Evolutionary conservation across 2,888 invertebrate genomes (phyloP), one percentile per base, ranked within the genome.

Genomic region (Apoda limacodes): DNA sequence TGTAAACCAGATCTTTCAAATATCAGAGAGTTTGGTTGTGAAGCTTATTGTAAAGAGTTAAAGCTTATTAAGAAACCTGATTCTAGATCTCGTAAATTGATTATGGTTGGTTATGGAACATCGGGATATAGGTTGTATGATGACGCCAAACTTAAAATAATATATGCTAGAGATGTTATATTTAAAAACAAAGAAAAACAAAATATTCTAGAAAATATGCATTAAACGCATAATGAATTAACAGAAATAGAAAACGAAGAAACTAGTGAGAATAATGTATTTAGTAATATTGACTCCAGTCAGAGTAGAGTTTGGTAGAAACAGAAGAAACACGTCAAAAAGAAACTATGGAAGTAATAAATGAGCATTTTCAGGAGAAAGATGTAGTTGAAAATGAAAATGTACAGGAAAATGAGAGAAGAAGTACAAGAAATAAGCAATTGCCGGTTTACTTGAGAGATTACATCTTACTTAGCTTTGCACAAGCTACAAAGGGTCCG

Each of bases 401-500:
- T 17, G 7, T 17, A 17, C 5, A 17, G 7, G 17, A 17, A 17
- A 17, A 7, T 17, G 17, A 7, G 7, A 17, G 17, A 17, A 17
- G 17, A 17, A 17, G 17, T 17, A 6, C 5, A 17, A 17, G 17
- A 17, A 17, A 17, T 6, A 6, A 6, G 7, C 5, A 17, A 17
- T 17, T 17, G 5, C 17, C 17, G 7, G 5, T 7, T 10, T 14
- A 20, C 13, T 14, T 9, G 7, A 22, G 23, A 14, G 30, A 24
- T 19, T 30, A 23, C 19, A 19, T 19, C 9, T 15, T 30, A 15
- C 15, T 30, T n/a, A 24, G 17, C 6, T 30, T 12, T 10, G n/a
- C n/a, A 17, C 23, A 30, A 23, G 30, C 30, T 5, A 17, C 19
- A 9, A 30, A 6, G 9, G 7, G 15, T 4, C 7, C 10, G n/a